These are phyloP conservation scores for Montipora sp. DNA, from an alignment of 64 coral and sea anemone genomes.

Conservation along the genomic window DNA sequence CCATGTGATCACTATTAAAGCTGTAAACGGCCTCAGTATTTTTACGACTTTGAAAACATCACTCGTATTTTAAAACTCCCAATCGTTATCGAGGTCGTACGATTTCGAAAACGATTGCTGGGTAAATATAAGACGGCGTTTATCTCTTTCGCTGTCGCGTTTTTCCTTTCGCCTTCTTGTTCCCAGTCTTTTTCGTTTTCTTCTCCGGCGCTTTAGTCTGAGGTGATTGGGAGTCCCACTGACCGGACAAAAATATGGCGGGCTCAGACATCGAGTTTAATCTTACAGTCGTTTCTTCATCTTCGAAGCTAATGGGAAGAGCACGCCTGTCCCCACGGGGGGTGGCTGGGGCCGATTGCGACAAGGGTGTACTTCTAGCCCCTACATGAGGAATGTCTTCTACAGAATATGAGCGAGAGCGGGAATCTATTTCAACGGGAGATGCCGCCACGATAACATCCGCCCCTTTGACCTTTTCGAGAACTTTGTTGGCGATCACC, in stretches of 20 bases:
- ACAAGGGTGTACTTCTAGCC: constrained; percentile 33
- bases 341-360: constrained; percentile 82
- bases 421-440: constrained; percentile 25
- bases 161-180: constrained; percentile 14
- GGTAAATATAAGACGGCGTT: neutral
- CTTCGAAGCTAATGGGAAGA: constrained; percentile 46
- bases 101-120: neutral
- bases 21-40: too few species aligned
- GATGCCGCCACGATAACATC: constrained; percentile 25
- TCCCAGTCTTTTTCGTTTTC: constrained; percentile 12
- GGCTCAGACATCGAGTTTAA: constrained; percentile 83
- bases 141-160: constrained; percentile 34
- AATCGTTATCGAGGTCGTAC: too few species aligned
- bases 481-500: constrained; percentile 29
- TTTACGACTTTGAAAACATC: too few species aligned
- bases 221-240: neutral
- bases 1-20: too few species aligned
- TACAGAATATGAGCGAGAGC: constrained; percentile 59
- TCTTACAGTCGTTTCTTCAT: constrained; percentile 50
- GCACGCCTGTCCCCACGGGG: constrained; percentile 81
- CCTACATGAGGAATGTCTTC: constrained; percentile 63
- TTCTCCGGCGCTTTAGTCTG: constrained; percentile 20
- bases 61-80: too few species aligned
- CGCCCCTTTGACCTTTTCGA: constrained; percentile 26
- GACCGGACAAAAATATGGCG: constrained; percentile 58